Percentiles rank a stretch among this genome's conserved stretches.
phyloP scores from a whole-genome alignment of 2,888 invertebrate species.

The Phytoseiulus persimilis region DNA sequence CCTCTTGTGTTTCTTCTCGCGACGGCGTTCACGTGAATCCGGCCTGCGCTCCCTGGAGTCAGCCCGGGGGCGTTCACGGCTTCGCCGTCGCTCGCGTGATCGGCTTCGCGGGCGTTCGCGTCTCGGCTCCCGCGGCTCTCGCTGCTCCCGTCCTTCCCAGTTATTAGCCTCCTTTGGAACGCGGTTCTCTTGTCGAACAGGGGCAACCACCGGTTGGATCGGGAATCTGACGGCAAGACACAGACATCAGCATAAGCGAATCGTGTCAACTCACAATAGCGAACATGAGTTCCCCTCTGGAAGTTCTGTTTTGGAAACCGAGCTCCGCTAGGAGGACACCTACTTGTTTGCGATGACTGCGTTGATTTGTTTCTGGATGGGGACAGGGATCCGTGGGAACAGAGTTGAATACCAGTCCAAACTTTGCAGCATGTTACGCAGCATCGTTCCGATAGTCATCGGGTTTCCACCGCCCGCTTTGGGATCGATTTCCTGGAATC shows the following conservation, averaged over 20 bases:
- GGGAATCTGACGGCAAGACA: neutral
- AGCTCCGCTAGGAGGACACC: neutral
- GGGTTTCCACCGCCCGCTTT: conserved; percentile 92
- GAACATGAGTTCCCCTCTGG: too few relatives aligned
- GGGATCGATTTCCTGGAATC: conserved; percentile 76
- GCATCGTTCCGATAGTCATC: conserved; percentile 84
- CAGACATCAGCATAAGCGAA: neutral
- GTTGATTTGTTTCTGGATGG: conserved; percentile 82
- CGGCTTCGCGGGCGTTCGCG: neutral
- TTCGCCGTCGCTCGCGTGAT: conserved; percentile 34
- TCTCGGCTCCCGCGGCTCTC: neutral
- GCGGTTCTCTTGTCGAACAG: neutral
- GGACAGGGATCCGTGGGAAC: conserved; percentile 96
- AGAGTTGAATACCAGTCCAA: conserved; percentile 98
- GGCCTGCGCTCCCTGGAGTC: neutral
- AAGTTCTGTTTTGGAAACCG: neutral
- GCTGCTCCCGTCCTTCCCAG: neutral
- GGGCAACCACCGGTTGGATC: neutral
- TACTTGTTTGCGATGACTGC: conserved; percentile 24
- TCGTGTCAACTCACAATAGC: too few relatives aligned
- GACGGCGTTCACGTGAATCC: conserved; percentile 9
- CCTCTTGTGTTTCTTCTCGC: conserved; percentile 10
- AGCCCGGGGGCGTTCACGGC: neutral
- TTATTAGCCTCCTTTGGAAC: neutral
- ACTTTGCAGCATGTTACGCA: conserved; percentile 83